Evolutionary conservation across 2,797 vertebrate species (phyloP).

Genomic region (Sebastes vulpes): DNA sequence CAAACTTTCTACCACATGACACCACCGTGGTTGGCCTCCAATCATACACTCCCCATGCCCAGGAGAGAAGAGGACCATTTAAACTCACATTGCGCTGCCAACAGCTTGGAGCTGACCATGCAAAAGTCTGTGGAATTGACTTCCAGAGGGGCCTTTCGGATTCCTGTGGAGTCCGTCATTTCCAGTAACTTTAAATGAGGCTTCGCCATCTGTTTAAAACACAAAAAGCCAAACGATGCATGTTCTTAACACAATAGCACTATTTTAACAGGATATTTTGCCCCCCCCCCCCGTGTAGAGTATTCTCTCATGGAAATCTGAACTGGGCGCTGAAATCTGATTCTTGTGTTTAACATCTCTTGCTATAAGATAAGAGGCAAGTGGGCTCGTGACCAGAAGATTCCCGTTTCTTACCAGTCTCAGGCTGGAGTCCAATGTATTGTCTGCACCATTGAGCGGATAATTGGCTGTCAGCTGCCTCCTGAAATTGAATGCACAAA

Average conservation of each 20-base stretch:
- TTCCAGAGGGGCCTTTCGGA: slow-evolving; percentile 32
- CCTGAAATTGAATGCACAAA: slow-evolving; percentile 36
- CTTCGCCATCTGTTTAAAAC: slow-evolving; percentile 52
- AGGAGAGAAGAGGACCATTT: slow-evolving; percentile 6
- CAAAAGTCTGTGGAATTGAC: slow-evolving; percentile 10
- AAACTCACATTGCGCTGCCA: slow-evolving; percentile 36
- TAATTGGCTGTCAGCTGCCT: slow-evolving; percentile 53
- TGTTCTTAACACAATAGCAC: not conserved
- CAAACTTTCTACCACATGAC: slow-evolving; percentile 35
- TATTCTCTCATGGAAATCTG: not conserved
- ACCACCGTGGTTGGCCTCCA: slow-evolving; percentile 28
- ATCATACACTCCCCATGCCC: slow-evolving; percentile 28
- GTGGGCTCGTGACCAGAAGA: not conserved
- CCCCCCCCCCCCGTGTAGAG: not conserved
- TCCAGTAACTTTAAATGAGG: slow-evolving; percentile 51
- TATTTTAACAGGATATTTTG: slow-evolving; percentile 3
- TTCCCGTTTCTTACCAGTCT: slow-evolving; percentile 10
- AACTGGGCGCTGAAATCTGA: not conserved
- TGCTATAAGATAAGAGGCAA: not conserved
- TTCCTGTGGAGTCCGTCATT: slow-evolving; percentile 27
- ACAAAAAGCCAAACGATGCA: slow-evolving; percentile 38
- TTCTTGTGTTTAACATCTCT: slow-evolving; percentile 3
- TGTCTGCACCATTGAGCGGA: slow-evolving; percentile 32
- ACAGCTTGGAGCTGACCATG: slow-evolving; percentile 48
- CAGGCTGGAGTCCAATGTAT: slow-evolving; percentile 15